Base-by-base conservation (phyloP, 2,797 vertebrate species). In the Limnodromus scolopaceus region DNA sequence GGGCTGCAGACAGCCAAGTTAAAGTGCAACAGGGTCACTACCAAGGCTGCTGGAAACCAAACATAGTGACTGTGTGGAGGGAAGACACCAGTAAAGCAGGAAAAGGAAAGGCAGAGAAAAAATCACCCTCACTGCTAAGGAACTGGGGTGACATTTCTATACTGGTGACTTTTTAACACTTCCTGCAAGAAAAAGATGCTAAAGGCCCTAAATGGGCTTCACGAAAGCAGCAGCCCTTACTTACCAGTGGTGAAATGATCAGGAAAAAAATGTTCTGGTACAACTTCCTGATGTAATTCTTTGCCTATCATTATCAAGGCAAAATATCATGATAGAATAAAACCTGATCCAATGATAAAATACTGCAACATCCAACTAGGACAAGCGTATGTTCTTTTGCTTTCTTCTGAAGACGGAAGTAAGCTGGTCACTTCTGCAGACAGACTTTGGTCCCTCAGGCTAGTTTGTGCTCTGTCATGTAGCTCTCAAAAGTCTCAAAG, bases 341-440 rank as follows among this genome's bases (percentile, higher is more conserved):
- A 77, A 53, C 7, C 28, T 18, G 11, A 45, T 7, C 5, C 1
- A 3, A 14, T 39, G 11, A 53, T 34, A 77, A 60, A 77, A 36
- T 17, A 27, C 18, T 63, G 28, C 24, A 91, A 11, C 14, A 10
- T 82, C 66, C 71, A 80, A 2, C 10, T 63, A 34, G 16, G 11
- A 72, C 25, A 87, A 7, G 4, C 1, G 74, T 53, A 49, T 39
- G 6, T 6, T 54, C 5, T 57, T 86, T 43, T 65, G 5, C 6
- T 70, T 78, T 77, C 25, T 75, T 82, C 60, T 83, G 60, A 88
- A 80, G 48, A 23, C 1, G 2, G 19, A 70, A 93, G 53, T 19
- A 58, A 65, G 11, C 6, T 1, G 0, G 19, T 54, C 8, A 19
- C 14, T 6, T 41, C 32, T 79, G 11, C 25, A 71, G 18, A 4